Conservation (phyloP, 2,113 vertebrate genomes). For the Amblyopsis rosae region DNA sequence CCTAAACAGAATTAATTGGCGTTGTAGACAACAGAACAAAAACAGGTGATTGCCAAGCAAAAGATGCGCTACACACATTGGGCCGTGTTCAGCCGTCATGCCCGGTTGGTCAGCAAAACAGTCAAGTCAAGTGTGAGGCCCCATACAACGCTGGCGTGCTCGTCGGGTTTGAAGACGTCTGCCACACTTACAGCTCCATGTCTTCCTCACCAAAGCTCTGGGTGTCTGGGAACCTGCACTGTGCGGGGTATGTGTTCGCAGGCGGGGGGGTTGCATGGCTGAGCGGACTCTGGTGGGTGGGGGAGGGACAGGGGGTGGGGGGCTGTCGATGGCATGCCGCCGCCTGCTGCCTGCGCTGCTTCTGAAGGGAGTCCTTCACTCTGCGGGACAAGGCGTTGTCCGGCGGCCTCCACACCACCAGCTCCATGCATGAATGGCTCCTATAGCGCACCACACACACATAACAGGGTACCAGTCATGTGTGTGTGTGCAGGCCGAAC, state of each 20-base stretch:
- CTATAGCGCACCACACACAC: constrained; percentile 39
- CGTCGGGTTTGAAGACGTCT: constrained; percentile 1
- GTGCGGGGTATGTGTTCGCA: constrained; percentile 40
- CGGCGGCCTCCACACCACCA: constrained; percentile 81
- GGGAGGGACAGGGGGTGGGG: constrained; percentile 53
- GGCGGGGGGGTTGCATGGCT: constrained; percentile 33
- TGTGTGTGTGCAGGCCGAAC: too few species aligned
- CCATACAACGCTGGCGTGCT: constrained; percentile 18
- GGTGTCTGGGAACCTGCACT: constrained; percentile 51
- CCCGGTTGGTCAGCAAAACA: not conserved
- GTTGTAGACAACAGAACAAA: constrained; percentile 8
- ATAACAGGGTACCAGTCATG: not conserved
- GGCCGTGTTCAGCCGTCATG: constrained; percentile 5
- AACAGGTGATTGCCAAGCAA: constrained; percentile 28
- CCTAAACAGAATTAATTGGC: not conserved
- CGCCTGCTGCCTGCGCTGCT: constrained; percentile 71
- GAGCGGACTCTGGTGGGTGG: constrained; percentile 36
- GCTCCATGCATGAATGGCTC: constrained; percentile 81
- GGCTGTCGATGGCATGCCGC: constrained; percentile 44
- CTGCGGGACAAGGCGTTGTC: constrained; percentile 72
- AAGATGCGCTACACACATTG: constrained; percentile 17
- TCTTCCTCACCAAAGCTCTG: constrained; percentile 73
- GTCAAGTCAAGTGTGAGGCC: constrained; percentile 19
- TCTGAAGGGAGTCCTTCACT: constrained; percentile 72
- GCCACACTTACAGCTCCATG: constrained; percentile 75